Base-by-base conservation (phyloP, 1,140 invertebrate genomes). In the Aricia agestis region DNA sequence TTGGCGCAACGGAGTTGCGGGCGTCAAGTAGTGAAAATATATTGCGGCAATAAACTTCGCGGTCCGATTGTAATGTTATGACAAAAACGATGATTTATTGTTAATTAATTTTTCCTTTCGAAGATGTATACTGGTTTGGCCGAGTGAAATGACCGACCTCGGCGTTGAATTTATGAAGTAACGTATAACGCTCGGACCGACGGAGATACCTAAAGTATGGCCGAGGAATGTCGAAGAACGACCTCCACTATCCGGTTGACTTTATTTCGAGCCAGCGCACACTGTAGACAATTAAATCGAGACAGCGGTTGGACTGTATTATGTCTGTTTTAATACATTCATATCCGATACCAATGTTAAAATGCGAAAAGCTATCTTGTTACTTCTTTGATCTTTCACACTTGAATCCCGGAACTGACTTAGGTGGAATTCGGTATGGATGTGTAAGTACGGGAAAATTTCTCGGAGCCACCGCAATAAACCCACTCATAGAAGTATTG, bases 151-250 rank as follows among this genome's bases (percentile, higher is more conserved):
- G 59, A 63, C 59, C 59, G 59, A 63, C 18, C 17, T 19, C 59
- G 59, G 19, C 19, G 18, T 63, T 9, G 18, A 63, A 25, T 63
- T 63, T 18, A 63, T 63, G 59, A 63, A 63, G 59, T 63, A 63
- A 63, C 17, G 59, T 25, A 19, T 63, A 63, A 63, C 59, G 59
- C 59, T 52, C 45, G 45, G 45, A 25, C 45, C 70, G 73, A 57
- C 63, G 67, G 61, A 71, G 73, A 72, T 66, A 52, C 73, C 72
- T 80, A 82, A 79, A 80, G 82, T 77, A 78, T 78, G 79, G 78
- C 74, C 31, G 74, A 72, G 82, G 81, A 84, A 84, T 84, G 82
- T 74, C 70, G 75, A 75, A 69, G 17, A 75, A 69, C 80, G 76
- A 81, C 82, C 81, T 84, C 79, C 67, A 63, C 70, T 71, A 78